These are phyloP conservation scores for Cryptops parisi DNA, from an alignment of 2,888 invertebrate species.

Conservation along the genomic window DNA sequence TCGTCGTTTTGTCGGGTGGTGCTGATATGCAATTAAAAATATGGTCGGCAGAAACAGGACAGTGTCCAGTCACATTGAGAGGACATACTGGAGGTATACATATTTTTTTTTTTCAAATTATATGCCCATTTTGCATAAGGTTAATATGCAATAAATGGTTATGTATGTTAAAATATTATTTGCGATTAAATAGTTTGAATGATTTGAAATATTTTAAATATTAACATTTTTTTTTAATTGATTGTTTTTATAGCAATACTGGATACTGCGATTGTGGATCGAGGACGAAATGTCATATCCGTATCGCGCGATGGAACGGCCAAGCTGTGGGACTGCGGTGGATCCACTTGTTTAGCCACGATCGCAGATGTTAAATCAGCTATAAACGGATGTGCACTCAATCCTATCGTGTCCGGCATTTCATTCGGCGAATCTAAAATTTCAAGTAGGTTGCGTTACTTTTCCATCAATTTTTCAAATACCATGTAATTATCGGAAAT, in stretches of 20 bases:
- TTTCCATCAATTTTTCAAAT: background rate
- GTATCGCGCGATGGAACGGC: conserved; percentile 54
- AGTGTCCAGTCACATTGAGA: conserved; percentile 47
- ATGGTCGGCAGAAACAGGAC: conserved; percentile 53
- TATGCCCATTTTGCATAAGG: too few relatives aligned
- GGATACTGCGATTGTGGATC: conserved; percentile 48
- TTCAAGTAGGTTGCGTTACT: background rate
- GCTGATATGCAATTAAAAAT: conserved; percentile 52
- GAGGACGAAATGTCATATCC: conserved; percentile 52
- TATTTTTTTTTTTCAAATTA: background rate
- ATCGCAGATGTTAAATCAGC: conserved; percentile 39
- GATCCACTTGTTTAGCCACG: conserved; percentile 42
- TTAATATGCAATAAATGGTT: too few relatives aligned
- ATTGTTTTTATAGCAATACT: conserved; percentile 41
- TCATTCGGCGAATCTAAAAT: too few relatives aligned
- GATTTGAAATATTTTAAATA: too few relatives aligned
- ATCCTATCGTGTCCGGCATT: conserved; percentile 16
- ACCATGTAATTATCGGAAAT: background rate
- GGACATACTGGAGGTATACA: conserved; percentile 44
- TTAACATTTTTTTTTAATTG: too few relatives aligned
- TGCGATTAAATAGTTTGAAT: too few relatives aligned
- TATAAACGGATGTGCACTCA: conserved; percentile 45
- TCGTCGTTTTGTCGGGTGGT: conserved; percentile 49
- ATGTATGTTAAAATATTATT: too few relatives aligned
- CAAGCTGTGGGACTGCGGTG: conserved; percentile 53